Conservation (phyloP, 2,797 vertebrate species). For the Ara ararauna region DNA sequence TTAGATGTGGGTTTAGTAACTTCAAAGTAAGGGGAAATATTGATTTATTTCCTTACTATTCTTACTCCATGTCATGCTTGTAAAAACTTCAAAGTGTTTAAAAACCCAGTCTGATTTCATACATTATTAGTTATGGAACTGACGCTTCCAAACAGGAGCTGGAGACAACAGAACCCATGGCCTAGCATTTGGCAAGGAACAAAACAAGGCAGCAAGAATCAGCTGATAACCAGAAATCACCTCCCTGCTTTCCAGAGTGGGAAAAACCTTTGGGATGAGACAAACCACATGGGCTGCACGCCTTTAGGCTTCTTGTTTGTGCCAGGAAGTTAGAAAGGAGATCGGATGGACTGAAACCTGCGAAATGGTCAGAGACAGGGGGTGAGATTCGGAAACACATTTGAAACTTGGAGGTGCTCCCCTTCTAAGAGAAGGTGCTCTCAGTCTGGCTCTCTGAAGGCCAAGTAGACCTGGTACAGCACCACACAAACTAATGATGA, state of each 20-base stretch:
- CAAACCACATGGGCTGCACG: rapidly evolving
- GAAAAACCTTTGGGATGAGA: background rate
- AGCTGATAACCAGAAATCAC: background rate
- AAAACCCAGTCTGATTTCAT: slow-evolving; percentile 26
- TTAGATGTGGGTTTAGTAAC: slow-evolving; percentile 45
- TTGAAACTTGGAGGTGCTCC: background rate
- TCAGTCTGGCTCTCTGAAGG: background rate
- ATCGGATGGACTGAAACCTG: rapidly evolving
- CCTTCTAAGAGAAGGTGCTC: background rate
- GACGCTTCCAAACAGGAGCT: background rate
- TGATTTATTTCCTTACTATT: background rate
- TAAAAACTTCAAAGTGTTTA: slow-evolving; percentile 59
- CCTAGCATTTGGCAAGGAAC: background rate
- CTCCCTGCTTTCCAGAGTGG: background rate
- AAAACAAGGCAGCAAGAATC: background rate
- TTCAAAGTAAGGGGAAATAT: slow-evolving; percentile 46
- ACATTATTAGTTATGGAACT: slow-evolving; percentile 38
- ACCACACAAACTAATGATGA: background rate
- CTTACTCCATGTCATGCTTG: slow-evolving; percentile 4
- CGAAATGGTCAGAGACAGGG: background rate
- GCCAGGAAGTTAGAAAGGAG: background rate
- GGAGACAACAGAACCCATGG: slow-evolving; percentile 28
- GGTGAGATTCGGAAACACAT: rapidly evolving
- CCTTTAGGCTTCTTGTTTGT: background rate
- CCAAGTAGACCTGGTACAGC: background rate